phyloP scores from a whole-genome alignment of 1,140 invertebrate genomes.

The Harpegnathos saltator region DNA sequence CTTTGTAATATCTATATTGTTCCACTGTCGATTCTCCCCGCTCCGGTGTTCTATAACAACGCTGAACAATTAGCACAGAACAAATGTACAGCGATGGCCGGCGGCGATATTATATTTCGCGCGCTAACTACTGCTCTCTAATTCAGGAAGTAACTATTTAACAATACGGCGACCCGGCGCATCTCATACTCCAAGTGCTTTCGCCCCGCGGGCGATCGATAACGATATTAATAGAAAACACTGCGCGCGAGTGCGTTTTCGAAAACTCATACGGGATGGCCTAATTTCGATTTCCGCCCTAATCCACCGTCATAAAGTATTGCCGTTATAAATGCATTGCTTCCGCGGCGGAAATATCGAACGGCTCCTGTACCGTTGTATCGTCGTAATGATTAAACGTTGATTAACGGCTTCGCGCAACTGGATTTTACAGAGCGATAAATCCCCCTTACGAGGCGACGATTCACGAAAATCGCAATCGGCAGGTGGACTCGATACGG shows the following conservation, averaged over 20 bases:
- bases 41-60: background rate
- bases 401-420: no score
- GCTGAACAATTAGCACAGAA: slow-evolving; percentile 34
- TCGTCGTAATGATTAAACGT: no score
- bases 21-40: slow-evolving; percentile 10
- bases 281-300: background rate
- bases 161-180: slow-evolving; percentile 11
- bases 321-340: background rate
- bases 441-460: no score
- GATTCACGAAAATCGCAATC: no score
- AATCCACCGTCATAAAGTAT: background rate
- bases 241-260: slow-evolving; percentile 1
- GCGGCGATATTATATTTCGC: slow-evolving; percentile 27
- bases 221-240: slow-evolving; percentile 28
- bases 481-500: no score
- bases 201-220: slow-evolving; percentile 13
- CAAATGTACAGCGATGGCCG: slow-evolving; percentile 3
- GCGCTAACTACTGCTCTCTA: slow-evolving; percentile 11
- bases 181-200: slow-evolving; percentile 6
- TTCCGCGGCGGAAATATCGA: no score
- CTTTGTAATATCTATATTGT: slow-evolving; percentile 2
- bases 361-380: background rate
- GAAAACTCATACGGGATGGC: slow-evolving; percentile 3
- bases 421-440: no score
- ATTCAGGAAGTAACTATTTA: slow-evolving; percentile 57